Evolutionary conservation across 2,888 invertebrate species (phyloP), one percentile per base, ranked within the genome.

Genomic region (Ametastegia equiseti): DNA sequence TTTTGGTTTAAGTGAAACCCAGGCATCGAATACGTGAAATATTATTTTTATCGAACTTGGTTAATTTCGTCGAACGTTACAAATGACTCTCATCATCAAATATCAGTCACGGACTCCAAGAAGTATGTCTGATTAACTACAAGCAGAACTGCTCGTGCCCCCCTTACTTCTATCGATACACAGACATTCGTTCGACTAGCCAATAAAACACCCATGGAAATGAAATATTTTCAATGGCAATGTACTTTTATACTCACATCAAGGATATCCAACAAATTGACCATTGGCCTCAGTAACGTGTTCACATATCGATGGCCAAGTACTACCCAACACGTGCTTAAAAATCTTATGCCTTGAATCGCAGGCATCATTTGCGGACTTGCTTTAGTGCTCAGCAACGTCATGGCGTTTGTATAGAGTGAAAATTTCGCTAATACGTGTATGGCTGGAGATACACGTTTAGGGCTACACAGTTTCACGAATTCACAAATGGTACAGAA

Each of bases 301-400:
- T 89, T 88, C 23, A 90, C 86, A 86, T 91, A 92, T 63, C 91
- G 89, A 84, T 93, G 93, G 0, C 92, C 93, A 11, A 93, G 82
- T 33, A 93, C 87, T 1, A 93, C 92, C 92, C 93, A 93, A 63
- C 89, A 86, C 81, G 92, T 93, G 83, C 92, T 92, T 27, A 93
- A 83, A 83, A 92, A 92, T 45, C 94, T 90, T 6, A 94, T 90
- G 9, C 94, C 94, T 84, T 94, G 92, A 15, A 94, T 84, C 50
- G 89, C 90, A 0, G 89, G 87, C 33, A 93, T 85, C 23, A 89
- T 88, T 3, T 88, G 90, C 1, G 84, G 71, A 0, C 86, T 83
- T 0, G 82, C 50, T 45, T 86, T 71, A 0, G 90, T 91, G 23
- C 82, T 87, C n/a, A 92, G 82, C 80, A 92, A 86, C 81, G 91